Conservation (phyloP, 2,113 vertebrate species). For the Sinocyclocheilus anshuiensis region DNA sequence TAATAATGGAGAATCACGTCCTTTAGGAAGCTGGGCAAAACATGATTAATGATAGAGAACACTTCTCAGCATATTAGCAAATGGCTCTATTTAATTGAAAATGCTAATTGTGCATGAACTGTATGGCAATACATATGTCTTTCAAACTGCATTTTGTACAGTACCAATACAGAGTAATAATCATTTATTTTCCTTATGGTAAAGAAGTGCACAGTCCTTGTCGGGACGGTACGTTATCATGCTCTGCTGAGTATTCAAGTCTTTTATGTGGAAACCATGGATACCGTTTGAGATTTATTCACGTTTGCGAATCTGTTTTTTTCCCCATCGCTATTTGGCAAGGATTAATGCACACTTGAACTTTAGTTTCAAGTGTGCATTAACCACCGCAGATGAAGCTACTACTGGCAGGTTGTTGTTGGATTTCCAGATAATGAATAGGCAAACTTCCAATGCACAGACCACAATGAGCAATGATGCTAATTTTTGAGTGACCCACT, state of each 20-base stretch:
- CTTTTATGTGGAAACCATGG: not conserved
- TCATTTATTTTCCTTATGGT: not conserved
- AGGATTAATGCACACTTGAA: not conserved
- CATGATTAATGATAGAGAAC: constrained; percentile 67
- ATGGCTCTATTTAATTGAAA: constrained; percentile 64
- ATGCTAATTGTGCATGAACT: constrained; percentile 55
- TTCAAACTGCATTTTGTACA: constrained; percentile 3
- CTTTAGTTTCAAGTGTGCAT: not conserved
- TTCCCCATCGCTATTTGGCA: not conserved
- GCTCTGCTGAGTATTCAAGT: not conserved
- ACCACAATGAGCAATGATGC: not conserved
- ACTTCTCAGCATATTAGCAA: constrained; percentile 52
- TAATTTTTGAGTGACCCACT: not conserved
- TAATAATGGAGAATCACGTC: constrained; percentile 75
- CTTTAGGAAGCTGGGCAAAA: constrained; percentile 67
- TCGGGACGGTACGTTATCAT: not conserved
- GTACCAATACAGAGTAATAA: constrained; percentile 17
- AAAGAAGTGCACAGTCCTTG: not conserved
- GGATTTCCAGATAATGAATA: constrained; percentile 8
- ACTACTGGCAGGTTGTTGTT: not conserved
- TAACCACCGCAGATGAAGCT: not conserved
- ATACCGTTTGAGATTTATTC: not conserved
- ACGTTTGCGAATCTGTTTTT: not conserved
- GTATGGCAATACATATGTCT: constrained; percentile 24
- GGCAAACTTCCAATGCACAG: not conserved